phyloP scores from a whole-genome alignment of 2,888 invertebrate genomes.

The Yponomeuta cagnagella region DNA sequence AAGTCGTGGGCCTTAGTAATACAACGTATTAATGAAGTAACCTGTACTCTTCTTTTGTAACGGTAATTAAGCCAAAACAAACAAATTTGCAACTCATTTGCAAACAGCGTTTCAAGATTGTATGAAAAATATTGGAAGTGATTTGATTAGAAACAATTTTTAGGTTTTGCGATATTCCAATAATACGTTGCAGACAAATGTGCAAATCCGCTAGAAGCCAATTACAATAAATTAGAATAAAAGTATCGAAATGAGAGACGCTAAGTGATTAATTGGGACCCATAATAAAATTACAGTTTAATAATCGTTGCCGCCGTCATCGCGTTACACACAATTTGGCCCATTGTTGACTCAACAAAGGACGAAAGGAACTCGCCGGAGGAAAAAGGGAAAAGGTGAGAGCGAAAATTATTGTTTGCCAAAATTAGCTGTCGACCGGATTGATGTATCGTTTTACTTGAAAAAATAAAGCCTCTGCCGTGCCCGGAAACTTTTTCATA shows the following conservation, averaged over 20 bases:
- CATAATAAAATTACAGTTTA: neutral
- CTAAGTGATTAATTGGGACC: neutral
- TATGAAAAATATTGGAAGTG: too few species aligned
- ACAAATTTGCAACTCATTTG: too few species aligned
- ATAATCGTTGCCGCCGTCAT: slow-evolving; percentile 1
- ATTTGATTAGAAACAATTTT: too few species aligned
- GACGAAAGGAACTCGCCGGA: neutral
- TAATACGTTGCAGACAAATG: too few species aligned
- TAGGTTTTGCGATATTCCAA: too few species aligned
- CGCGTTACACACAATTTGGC: slow-evolving; percentile 30
- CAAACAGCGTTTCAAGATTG: too few species aligned
- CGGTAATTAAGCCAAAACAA: too few species aligned
- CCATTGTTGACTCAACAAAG: slow-evolving; percentile 36
- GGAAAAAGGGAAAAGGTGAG: slow-evolving; percentile 32
- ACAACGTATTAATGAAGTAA: too few species aligned
- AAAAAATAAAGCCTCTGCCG: slow-evolving; percentile 28
- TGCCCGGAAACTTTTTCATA: neutral
- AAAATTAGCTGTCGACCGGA: slow-evolving; percentile 55
- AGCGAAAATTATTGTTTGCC: slow-evolving; percentile 53
- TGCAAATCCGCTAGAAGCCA: too few species aligned
- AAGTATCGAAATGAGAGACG: neutral
- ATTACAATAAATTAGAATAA: neutral
- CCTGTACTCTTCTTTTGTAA: too few species aligned
- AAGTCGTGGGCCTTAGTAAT: too few species aligned
- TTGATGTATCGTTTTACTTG: slow-evolving; percentile 49